phyloP scores from a whole-genome alignment of 1,140 invertebrate species.

The Sitophilus oryzae region DNA sequence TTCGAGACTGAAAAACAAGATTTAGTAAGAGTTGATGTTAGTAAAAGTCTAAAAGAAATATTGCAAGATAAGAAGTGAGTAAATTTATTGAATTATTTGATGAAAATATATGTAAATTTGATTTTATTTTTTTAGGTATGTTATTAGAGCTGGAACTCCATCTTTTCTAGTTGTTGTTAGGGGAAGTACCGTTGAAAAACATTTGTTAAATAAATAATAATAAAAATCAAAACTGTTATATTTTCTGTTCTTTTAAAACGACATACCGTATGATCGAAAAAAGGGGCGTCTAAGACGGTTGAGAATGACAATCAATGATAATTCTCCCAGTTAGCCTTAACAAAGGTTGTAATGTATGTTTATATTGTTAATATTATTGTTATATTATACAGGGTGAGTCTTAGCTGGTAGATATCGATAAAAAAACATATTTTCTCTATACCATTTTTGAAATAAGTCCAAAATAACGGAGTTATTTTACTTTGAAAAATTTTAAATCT shows the following conservation, averaged over 20 bases:
- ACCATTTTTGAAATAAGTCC: no score
- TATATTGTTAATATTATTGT: no score
- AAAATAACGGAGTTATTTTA: no score
- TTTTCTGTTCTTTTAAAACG: neutral
- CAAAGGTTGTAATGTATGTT: no score
- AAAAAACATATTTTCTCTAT: no score
- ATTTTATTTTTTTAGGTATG: slow-evolving; percentile 32
- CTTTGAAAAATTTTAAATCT: no score
- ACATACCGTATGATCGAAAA: no score
- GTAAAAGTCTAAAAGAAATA: slow-evolving; percentile 57
- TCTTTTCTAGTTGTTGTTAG: slow-evolving; percentile 38
- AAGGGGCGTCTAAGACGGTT: no score
- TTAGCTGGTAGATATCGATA: no score
- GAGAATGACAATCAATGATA: no score
- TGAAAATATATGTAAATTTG: slow-evolving; percentile 13
- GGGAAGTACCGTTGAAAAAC: slow-evolving; percentile 33
- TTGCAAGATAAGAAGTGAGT: slow-evolving; percentile 57
- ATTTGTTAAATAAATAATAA: slow-evolving; percentile 25
- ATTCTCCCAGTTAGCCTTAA: no score
- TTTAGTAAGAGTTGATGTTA: slow-evolving; percentile 56
- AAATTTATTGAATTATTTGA: slow-evolving; percentile 6
- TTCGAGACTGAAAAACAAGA: slow-evolving; percentile 68
- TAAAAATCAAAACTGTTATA: neutral
- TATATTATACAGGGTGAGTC: no score
- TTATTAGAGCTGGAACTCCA: slow-evolving; percentile 38